phyloP scores from a whole-genome alignment of 2,888 invertebrate species.

The Drosophila anomalipes region DNA sequence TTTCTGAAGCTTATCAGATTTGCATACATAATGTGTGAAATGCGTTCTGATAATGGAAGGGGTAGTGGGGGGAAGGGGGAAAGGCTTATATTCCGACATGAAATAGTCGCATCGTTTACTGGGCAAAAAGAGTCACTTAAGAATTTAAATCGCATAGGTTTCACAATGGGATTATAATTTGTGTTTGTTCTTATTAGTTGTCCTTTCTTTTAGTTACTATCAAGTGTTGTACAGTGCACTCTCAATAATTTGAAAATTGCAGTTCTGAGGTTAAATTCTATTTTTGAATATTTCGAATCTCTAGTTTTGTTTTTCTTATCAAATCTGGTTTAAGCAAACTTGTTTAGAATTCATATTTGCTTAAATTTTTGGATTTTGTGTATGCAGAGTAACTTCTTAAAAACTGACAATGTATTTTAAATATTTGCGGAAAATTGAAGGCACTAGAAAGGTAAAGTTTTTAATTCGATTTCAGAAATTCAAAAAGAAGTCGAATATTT shows the following conservation, averaged over 20 bases:
- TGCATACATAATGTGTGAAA: conserved; percentile 41
- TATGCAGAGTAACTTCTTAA: not conserved
- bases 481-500: not conserved
- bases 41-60: conserved; percentile 14
- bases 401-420: not conserved
- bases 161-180: conserved; percentile 1
- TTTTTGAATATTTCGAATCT: not conserved
- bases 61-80: too few relatives aligned
- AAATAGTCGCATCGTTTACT: not conserved
- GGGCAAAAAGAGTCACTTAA: not conserved
- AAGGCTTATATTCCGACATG: not conserved
- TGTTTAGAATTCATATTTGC: not conserved
- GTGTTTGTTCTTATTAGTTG: not conserved
- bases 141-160: not conserved
- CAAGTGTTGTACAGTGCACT: not conserved
- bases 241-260: not conserved
- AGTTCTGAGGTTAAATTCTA: not conserved
- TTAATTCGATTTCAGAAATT: too few relatives aligned
- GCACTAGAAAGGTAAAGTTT: not conserved
- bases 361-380: not conserved
- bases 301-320: not conserved
- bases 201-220: not conserved
- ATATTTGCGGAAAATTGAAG: not conserved
- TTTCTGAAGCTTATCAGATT: conserved; percentile 54
- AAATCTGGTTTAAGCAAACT: not conserved